Base-by-base conservation (phyloP, 2,888 invertebrate species). In the Ochropleura plecta region DNA sequence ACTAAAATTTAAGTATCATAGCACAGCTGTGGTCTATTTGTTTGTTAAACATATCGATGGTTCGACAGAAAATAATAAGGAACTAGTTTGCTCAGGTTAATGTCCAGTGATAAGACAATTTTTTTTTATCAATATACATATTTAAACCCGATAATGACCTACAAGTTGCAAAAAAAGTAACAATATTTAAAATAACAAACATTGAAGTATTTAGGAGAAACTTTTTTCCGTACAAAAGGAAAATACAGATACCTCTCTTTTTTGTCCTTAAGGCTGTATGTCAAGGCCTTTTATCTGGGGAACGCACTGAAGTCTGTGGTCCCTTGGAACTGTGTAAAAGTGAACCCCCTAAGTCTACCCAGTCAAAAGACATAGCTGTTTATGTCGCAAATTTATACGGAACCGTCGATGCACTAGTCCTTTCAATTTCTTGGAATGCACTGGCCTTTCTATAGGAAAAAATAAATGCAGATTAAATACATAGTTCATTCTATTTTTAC, bases 401-500 rank as follows among this genome's bases (percentile, higher is more conserved):
- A 30, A 30, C 30, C 30, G 1, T 30, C 30, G 30, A 30, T 30
- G 30, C 30, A 30, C 30, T 30, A 30, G 30, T 30, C 30, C 30
- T n/a, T 53, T 53, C 5, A n/a, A 53, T 53, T n/a, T 53, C 9
- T 9, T 5, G n/a, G 53, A 1, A 9, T n/a, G 0, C 1, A 0
- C 59, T 59, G 7, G 9, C 16, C 3, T 16, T 1, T 14, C 40
- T 10, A 18, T 9, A 9, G 0, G 12, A 20, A 44, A 60, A 9
- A 64, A 16, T 14, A 46, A 30, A 63, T 16, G n/a, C 9, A 40
- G 49, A 57, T 5, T 14, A 57, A 20, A n/a, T n/a, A n/a, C n/a
- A n/a, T 6, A 8, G 30, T 46, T 64, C 14, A 18, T 53, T 78
- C 46, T 80, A 70, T 76, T 79, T 76, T 75, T 70, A 64, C 63